A percentile compares a stretch with the other conserved stretches of the same genome.
Conservation (phyloP, 2,113 vertebrate genomes). For the Myiopsitta monachus region DNA sequence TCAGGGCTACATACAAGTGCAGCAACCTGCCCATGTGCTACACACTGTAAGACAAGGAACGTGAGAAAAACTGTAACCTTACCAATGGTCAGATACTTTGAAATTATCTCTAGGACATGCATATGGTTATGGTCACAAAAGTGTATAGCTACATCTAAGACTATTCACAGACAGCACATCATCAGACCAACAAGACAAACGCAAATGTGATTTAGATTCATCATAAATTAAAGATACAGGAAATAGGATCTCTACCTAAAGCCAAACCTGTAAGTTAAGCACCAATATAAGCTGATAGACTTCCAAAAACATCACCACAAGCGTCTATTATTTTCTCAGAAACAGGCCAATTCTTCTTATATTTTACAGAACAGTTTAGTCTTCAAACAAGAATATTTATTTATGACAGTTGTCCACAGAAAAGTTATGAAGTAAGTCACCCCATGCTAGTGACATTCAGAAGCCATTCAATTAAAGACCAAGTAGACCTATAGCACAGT, state of each 20-base stretch:
- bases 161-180: neutral
- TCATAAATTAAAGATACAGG: neutral
- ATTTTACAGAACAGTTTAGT: neutral
- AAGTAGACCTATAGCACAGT: neutral
- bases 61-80: neutral
- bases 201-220: neutral
- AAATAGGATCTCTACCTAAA: neutral
- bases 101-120: neutral
- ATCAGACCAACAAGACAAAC: neutral
- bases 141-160: neutral
- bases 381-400: neutral
- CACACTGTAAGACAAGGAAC: neutral
- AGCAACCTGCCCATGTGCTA: neutral
- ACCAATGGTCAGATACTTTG: neutral
- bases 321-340: neutral
- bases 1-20: neutral
- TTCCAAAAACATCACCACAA: neutral
- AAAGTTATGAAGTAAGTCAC: neutral
- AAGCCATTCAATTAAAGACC: neutral
- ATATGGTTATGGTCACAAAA: neutral
- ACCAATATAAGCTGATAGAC: neutral
- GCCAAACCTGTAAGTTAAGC: neutral
- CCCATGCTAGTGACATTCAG: neutral
- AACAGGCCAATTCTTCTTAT: neutral
- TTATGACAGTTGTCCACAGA: neutral